phyloP scores from a whole-genome alignment of 2,888 invertebrate genomes.

The Punctoribates punctum region DNA sequence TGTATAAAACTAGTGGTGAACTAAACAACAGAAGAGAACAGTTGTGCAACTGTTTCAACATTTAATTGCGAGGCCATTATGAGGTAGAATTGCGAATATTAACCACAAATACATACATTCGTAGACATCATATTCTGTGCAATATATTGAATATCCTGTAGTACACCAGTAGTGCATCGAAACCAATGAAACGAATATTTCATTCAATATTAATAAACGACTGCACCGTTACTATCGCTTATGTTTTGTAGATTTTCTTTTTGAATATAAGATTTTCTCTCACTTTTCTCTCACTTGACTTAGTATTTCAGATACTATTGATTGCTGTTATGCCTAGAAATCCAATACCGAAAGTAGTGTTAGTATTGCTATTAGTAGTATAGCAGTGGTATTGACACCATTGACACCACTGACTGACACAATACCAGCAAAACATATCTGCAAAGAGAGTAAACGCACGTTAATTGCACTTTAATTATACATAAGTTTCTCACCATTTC shows the following conservation, averaged over 20 bases:
- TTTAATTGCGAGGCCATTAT: constrained; percentile 31
- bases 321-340: constrained; percentile 36
- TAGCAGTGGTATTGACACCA: constrained; percentile 8
- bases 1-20: neutral
- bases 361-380: neutral
- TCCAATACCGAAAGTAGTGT: constrained; percentile 24
- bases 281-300: constrained; percentile 4
- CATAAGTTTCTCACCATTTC: neutral
- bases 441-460: constrained; percentile 29
- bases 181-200: neutral
- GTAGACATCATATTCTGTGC: neutral
- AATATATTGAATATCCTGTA: neutral
- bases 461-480: constrained; percentile 38
- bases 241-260: constrained; percentile 21
- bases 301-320: constrained; percentile 21
- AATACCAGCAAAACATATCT: neutral
- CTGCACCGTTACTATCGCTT: neutral
- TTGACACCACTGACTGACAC: too few relatives aligned
- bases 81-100: constrained; percentile 18
- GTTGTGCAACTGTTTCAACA: constrained; percentile 23
- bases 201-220: constrained; percentile 21
- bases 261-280: constrained; percentile 1
- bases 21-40: neutral
- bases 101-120: too few relatives aligned
- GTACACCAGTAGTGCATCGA: too few relatives aligned